These are phyloP conservation scores for Electrona antarctica DNA, from an alignment of 2,113 vertebrate species.

Conservation along the genomic window DNA sequence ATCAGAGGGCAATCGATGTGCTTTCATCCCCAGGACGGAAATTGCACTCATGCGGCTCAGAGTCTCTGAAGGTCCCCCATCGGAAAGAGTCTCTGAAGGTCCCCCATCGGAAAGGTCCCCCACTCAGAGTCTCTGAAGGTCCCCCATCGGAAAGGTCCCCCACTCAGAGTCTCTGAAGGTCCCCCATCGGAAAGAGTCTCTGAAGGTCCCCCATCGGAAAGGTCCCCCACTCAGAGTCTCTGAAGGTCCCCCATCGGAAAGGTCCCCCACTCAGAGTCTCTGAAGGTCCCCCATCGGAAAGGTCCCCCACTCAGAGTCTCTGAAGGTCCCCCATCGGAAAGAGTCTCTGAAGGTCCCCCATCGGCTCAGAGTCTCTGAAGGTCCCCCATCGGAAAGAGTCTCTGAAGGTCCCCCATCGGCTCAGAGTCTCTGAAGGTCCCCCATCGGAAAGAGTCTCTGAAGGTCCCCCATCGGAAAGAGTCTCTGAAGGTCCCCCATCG, in stretches of 20 bases:
- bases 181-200: slow-evolving; percentile 70
- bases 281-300: slow-evolving; percentile 72
- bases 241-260: slow-evolving; percentile 72
- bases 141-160: slow-evolving; percentile 70
- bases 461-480: slow-evolving; percentile 71
- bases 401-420: slow-evolving; percentile 73
- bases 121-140: no score
- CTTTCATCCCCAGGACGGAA: slow-evolving; percentile 79
- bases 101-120: slow-evolving; percentile 70
- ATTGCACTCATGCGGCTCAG: slow-evolving; percentile 79
- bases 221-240: no score
- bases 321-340: slow-evolving; percentile 72
- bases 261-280: no score
- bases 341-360: slow-evolving; percentile 74
- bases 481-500: slow-evolving; percentile 73
- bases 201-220: slow-evolving; percentile 72
- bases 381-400: slow-evolving; percentile 71
- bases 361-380: no score
- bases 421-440: slow-evolving; percentile 74
- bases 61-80: no score
- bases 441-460: slow-evolving; percentile 73
- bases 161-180: no score
- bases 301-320: no score
- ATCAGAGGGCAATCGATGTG: slow-evolving; percentile 80
- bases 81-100: no score